These are phyloP conservation scores for Champsocephalus esox DNA, from an alignment of 2,797 vertebrate species.

Conservation along the genomic window DNA sequence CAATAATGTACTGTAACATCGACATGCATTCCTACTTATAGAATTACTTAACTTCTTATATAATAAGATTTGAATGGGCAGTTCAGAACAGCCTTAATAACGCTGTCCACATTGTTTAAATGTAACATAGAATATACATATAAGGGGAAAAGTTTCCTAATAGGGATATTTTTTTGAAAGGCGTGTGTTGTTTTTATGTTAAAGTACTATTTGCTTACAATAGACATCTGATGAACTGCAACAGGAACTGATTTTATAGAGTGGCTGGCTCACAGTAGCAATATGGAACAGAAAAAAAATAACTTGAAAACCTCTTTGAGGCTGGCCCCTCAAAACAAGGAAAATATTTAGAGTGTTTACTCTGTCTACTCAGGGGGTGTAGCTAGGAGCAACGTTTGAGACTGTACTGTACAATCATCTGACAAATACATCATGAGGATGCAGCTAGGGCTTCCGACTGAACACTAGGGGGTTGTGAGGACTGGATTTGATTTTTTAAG, in stretches of 20 bases:
- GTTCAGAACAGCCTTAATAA: constrained; percentile 54
- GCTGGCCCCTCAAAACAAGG: constrained; percentile 74
- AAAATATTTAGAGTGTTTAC: constrained; percentile 31
- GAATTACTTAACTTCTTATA: constrained; percentile 30
- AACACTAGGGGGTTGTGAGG: constrained; percentile 17
- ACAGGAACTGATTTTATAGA: constrained; percentile 42
- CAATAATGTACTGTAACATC: constrained; percentile 54
- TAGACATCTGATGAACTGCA: constrained; percentile 28
- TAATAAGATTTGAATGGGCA: constrained; percentile 40
- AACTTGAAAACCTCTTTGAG: constrained; percentile 59
- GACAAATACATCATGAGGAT: constrained; percentile 5
- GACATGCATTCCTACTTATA: constrained; percentile 66
- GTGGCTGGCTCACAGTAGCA: constrained; percentile 66
- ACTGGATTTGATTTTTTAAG: constrained; percentile 6
- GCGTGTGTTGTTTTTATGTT: constrained; percentile 40
- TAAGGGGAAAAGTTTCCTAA: constrained; percentile 46
- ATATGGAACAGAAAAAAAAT: constrained; percentile 17
- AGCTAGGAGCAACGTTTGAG: constrained; percentile 11
- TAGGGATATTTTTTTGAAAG: constrained; percentile 37
- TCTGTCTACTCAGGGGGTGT: constrained; percentile 52
- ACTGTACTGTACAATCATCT: constrained; percentile 19
- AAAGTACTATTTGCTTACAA: constrained; percentile 24
- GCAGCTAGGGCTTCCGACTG: constrained; percentile 19
- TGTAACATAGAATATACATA: constrained; percentile 44
- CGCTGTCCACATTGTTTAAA: constrained; percentile 35